A percentile compares a stretch with the other conserved stretches of the same genome.
These are phyloP conservation scores for Pteria penguin DNA, from an alignment of 2,888 invertebrate species.

Conservation along the genomic window DNA sequence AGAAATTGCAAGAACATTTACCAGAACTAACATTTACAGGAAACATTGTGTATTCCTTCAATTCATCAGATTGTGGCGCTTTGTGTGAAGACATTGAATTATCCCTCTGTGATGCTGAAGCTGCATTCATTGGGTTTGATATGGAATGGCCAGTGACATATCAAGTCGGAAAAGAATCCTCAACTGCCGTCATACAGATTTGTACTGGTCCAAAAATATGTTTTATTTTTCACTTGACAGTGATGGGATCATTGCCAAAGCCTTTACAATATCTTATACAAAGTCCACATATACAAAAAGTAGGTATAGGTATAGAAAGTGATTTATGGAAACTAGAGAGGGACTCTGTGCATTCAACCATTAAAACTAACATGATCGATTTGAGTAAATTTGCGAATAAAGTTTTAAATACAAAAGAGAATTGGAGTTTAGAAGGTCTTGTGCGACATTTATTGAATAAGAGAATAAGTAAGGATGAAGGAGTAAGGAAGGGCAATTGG, in stretches of 20 bases:
- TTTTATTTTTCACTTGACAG: slow-evolving; percentile 69
- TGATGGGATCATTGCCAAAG: slow-evolving; percentile 62
- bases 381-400: slow-evolving; percentile 62
- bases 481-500: slow-evolving; percentile 67
- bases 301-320: slow-evolving; percentile 66
- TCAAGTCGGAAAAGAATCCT: slow-evolving; percentile 55
- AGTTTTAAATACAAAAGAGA: slow-evolving; percentile 64
- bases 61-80: slow-evolving; percentile 63
- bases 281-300: slow-evolving; percentile 57
- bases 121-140: slow-evolving; percentile 65
- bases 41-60: slow-evolving; percentile 61
- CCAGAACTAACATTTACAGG: slow-evolving; percentile 58
- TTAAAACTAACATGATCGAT: slow-evolving; percentile 60
- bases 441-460: slow-evolving; percentile 62
- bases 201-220: slow-evolving; percentile 60
- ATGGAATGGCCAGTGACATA: slow-evolving; percentile 74
- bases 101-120: slow-evolving; percentile 20
- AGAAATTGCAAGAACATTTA: slow-evolving; percentile 43
- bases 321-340: slow-evolving; percentile 72
- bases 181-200: slow-evolving; percentile 67
- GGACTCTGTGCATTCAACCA: slow-evolving; percentile 60
- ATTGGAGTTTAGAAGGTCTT: slow-evolving; percentile 71
- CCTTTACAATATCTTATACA: slow-evolving; percentile 57
- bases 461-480: slow-evolving; percentile 61
- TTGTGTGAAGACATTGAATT: slow-evolving; percentile 67